A percentile compares a stretch with the other conserved stretches of the same genome.
Evolutionary conservation across 1,140 invertebrate genomes (phyloP).

Genomic region (Grapholita molesta): DNA sequence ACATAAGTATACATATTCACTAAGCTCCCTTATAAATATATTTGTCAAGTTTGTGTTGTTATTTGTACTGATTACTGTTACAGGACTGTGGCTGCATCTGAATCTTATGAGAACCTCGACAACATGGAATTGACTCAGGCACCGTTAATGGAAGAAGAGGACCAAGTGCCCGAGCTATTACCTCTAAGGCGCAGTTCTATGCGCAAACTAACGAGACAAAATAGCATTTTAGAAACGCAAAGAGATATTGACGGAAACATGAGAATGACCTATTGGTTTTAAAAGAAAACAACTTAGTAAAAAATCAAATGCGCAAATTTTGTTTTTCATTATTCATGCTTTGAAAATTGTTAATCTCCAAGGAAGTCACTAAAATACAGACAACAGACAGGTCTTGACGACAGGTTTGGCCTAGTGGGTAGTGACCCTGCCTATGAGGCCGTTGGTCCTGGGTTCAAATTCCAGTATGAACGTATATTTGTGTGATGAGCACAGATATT

Average conservation of each 20-base stretch:
- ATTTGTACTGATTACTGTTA: conserved; percentile 30
- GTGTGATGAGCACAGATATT: too few species aligned
- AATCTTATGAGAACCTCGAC: conserved; percentile 82
- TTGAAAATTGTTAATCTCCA: too few species aligned
- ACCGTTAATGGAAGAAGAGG: conserved; percentile 59
- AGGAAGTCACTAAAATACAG: too few species aligned
- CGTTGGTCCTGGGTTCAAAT: too few species aligned
- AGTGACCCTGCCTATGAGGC: too few species aligned
- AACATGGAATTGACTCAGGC: conserved; percentile 76
- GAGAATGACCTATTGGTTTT: conserved; percentile 92
- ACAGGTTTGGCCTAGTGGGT: too few species aligned
- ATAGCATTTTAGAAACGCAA: conserved; percentile 88
- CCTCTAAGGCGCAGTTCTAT: conserved; percentile 77
- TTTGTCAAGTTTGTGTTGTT: too few species aligned
- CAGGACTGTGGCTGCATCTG: conserved; percentile 55
- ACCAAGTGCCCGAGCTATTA: conserved; percentile 63
- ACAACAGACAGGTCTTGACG: too few species aligned
- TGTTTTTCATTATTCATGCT: too few species aligned
- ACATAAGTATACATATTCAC: too few species aligned
- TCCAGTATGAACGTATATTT: too few species aligned
- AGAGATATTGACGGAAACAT: conserved; percentile 86
- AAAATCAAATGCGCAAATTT: background rate
- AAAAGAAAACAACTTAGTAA: conserved; percentile 26
- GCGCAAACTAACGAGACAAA: conserved; percentile 84
- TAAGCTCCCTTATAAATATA: too few species aligned